These are phyloP conservation scores for Neodon shergylaensis DNA, from an alignment of 2,113 vertebrate genomes.

Conservation along the genomic window DNA sequence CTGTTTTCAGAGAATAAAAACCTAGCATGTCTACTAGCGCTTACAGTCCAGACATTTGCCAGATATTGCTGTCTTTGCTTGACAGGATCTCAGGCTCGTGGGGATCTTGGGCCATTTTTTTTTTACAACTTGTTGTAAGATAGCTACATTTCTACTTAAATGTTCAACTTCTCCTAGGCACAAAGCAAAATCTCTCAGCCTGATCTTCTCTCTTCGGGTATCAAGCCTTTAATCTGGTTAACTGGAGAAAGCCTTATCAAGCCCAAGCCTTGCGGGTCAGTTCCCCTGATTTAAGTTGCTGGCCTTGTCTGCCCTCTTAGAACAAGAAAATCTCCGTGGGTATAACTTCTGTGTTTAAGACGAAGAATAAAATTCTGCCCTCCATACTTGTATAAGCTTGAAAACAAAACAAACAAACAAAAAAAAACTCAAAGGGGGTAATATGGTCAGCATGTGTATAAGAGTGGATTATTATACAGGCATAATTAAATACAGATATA, in stretches of 20 bases:
- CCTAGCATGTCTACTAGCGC: neutral
- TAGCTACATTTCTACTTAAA: neutral
- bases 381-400: neutral
- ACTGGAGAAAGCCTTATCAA: neutral
- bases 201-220: neutral
- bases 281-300: neutral
- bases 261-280: neutral
- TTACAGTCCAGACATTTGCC: neutral
- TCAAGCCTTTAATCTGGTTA: neutral
- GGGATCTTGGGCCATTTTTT: neutral
- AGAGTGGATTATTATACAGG: neutral
- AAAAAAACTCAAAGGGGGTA: neutral
- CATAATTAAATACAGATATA: neutral
- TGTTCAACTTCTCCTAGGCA: neutral
- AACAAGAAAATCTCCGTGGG: constrained; percentile 32
- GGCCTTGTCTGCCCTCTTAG: neutral
- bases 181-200: neutral
- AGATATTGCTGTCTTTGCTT: neutral
- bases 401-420: too few species aligned
- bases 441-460: neutral
- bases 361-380: neutral
- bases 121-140: neutral
- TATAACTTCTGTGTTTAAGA: neutral
- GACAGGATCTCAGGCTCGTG: neutral
- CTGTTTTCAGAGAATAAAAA: neutral